Evolutionary conservation across 2,797 vertebrate genomes (phyloP), one percentile per base, ranked within the genome.

Genomic region (Channallabes apus): DNA sequence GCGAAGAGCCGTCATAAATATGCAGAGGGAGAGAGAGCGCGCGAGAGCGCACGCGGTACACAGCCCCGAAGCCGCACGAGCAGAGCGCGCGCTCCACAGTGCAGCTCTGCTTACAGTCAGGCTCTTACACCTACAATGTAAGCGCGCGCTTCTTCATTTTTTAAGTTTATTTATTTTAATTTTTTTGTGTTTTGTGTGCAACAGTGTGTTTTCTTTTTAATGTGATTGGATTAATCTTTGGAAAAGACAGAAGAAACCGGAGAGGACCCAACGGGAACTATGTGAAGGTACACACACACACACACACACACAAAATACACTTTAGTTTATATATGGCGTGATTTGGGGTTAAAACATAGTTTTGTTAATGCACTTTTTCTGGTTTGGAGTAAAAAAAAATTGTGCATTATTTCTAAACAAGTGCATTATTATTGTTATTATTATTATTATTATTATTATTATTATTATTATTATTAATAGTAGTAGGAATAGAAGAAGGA

Each of bases 201-300:
- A 83, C 72, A 80, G 27, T 27, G 85, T 24, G n/a, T 56, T 35
- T 38, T 15, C 8, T 46, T 18, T 62, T 51, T 81, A 14, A 15
- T 77, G 86, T 82, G 87, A 85, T 91, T 93, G 94, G 94, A 94
- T 93, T 93, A 90, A 91, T 89, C 90, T 85, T 86, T 17, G 90
- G 87, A 90, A 88, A 89, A 78, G 73, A 35, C 65, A 27, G 51
- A 51, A 68, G 73, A 79, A 22, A 61, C 91, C 89, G 89, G 85
- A 90, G 91, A 90, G 91, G 91, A 91, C 90, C 90, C 89, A 90
- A 59, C 93, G 62, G 85, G 87, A 93, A 95, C 92, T 93, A 96
- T 96, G 95, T 96, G 94, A 96, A 95, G 91, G 95, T 96, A 95
- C 94, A 59, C 12, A 51, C 51, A 51, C 51, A 51, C 46, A 51